These are phyloP conservation scores for Hipparchia sbordonii DNA, from an alignment of 2,888 invertebrate species.

Conservation along the genomic window DNA sequence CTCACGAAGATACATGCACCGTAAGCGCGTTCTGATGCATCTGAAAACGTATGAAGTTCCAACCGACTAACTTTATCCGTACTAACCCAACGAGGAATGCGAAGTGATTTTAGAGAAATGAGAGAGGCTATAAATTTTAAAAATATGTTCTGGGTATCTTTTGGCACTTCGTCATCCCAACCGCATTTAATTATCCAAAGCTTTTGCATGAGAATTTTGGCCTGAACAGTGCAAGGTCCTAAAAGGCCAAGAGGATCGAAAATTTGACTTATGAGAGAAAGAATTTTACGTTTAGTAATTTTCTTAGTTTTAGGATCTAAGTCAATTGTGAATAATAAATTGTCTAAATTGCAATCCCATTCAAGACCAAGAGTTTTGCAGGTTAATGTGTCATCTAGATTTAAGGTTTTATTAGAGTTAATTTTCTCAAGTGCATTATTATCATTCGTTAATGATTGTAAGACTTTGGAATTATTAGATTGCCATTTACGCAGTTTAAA, in stretches of 20 bases:
- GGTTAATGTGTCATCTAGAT: neutral
- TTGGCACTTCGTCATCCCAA: constrained; percentile 7
- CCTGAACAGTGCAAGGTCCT: constrained; percentile 15
- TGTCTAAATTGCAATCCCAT: neutral
- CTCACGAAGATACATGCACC: neutral
- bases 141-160: neutral
- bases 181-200: constrained; percentile 3
- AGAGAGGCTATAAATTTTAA: neutral
- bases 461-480: too few species aligned
- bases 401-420: too few species aligned
- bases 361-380: neutral
- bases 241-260: constrained; percentile 16
- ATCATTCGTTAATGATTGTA: too few species aligned
- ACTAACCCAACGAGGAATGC: neutral
- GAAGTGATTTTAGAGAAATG: neutral
- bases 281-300: constrained; percentile 2
- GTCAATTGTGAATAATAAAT: constrained; percentile 1
- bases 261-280: constrained; percentile 1
- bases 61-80: neutral
- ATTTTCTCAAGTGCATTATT: too few species aligned
- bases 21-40: neutral
- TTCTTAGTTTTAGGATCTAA: neutral
- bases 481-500: too few species aligned
- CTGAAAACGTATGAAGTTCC: neutral
- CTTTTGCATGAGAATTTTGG: constrained; percentile 16